phyloP scores from a whole-genome alignment of 2,888 invertebrate species.

The Drosophila prolongata region DNA sequence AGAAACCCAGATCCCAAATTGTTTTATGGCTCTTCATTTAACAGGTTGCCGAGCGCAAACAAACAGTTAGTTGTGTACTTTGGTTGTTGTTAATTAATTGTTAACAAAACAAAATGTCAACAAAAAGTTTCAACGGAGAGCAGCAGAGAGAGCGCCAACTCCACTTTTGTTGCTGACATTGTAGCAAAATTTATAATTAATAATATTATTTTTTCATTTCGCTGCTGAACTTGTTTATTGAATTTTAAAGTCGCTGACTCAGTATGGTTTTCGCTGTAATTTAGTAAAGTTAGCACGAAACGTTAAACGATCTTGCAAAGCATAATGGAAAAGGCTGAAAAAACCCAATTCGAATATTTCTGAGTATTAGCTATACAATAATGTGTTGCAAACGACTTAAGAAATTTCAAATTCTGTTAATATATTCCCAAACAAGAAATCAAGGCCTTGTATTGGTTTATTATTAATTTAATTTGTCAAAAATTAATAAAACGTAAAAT shows the following conservation, averaged over 20 bases:
- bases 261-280: conserved; percentile 63
- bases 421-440: not conserved
- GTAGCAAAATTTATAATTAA: conserved; percentile 23
- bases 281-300: conserved; percentile 68
- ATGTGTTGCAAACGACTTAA: conserved; percentile 28
- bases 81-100: conserved; percentile 62
- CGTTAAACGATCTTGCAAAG: conserved; percentile 21
- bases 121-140: conserved; percentile 38
- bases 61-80: conserved; percentile 46
- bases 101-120: conserved; percentile 62
- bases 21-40: conserved; percentile 56
- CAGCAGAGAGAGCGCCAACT: conserved; percentile 49
- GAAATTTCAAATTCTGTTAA: not conserved
- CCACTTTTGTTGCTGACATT: conserved; percentile 53
- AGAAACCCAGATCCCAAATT: conserved; percentile 40
- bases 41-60: conserved; percentile 45
- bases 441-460: no score
- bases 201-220: conserved; percentile 33
- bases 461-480: not conserved
- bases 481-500: not conserved
- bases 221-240: conserved; percentile 39
- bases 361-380: conserved; percentile 9
- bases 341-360: conserved; percentile 22
- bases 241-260: conserved; percentile 63
- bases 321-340: conserved; percentile 10